These are phyloP conservation scores for Phortica okadai DNA, from an alignment of 2,888 invertebrate species.

Conservation along the genomic window DNA sequence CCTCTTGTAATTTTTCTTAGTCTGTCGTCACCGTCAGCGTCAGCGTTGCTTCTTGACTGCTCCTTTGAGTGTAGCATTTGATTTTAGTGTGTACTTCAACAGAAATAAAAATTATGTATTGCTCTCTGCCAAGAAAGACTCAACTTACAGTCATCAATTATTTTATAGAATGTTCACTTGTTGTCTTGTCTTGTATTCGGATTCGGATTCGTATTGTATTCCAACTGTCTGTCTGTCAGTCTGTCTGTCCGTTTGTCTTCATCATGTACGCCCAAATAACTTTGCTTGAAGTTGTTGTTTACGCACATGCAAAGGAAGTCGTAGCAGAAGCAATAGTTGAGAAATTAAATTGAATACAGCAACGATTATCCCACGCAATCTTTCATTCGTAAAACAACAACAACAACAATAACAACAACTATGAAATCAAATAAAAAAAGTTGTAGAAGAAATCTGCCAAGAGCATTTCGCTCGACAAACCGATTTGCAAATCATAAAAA, in stretches of 20 bases:
- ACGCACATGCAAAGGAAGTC: constrained; percentile 29
- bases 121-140: constrained; percentile 57
- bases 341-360: constrained; percentile 69
- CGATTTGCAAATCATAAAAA: constrained; percentile 56
- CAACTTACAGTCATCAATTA: constrained; percentile 68
- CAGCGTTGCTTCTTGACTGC: constrained; percentile 27
- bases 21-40: constrained; percentile 39
- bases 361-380: constrained; percentile 70
- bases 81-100: constrained; percentile 61
- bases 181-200: constrained; percentile 53
- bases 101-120: constrained; percentile 62
- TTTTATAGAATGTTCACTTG: constrained; percentile 70
- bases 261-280: constrained; percentile 9
- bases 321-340: constrained; percentile 62
- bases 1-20: not conserved
- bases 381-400: constrained; percentile 49
- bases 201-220: constrained; percentile 35
- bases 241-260: constrained; percentile 27
- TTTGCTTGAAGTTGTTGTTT: constrained; percentile 44
- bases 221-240: constrained; percentile 20
- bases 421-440: constrained; percentile 28
- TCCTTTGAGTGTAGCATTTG: constrained; percentile 48
- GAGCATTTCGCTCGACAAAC: not conserved
- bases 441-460: not conserved
- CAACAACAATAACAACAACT: not conserved